These are phyloP conservation scores for Neosilurus hyrtlii DNA, from an alignment of 2,797 vertebrate genomes.

Conservation along the genomic window DNA sequence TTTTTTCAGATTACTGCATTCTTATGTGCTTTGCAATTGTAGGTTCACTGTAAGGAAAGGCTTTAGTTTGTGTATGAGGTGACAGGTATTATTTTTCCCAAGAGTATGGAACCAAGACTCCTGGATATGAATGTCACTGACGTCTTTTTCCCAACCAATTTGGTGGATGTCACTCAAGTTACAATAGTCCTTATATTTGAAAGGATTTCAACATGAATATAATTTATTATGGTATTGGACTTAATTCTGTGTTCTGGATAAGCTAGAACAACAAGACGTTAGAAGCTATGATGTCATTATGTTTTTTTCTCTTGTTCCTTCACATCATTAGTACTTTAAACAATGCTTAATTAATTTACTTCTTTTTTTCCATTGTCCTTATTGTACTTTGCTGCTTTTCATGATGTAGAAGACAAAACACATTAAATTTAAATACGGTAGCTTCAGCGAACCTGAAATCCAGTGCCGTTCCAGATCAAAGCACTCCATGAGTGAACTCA, in stretches of 20 bases:
- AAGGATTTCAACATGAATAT: background rate
- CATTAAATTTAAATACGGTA: background rate
- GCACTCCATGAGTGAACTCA: too few relatives aligned
- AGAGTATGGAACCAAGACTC: background rate
- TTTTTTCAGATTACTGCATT: slow-evolving; percentile 5
- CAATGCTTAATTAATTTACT: background rate
- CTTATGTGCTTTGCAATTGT: background rate
- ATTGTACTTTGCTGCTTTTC: background rate
- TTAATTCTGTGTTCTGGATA: background rate
- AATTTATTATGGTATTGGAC: background rate
- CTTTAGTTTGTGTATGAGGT: background rate
- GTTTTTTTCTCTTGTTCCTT: background rate
- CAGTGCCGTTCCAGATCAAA: too few relatives aligned
- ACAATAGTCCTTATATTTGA: background rate
- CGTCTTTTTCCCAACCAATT: background rate
- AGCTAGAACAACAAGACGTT: background rate
- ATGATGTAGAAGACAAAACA: background rate
- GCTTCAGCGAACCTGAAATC: background rate
- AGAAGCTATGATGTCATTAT: background rate
- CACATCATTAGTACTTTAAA: background rate
- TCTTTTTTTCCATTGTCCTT: background rate
- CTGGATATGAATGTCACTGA: background rate
- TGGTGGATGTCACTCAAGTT: background rate
- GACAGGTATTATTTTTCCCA: background rate
- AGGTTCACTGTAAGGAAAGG: background rate